These are phyloP conservation scores for Artemia franciscana DNA, from an alignment of 1,140 invertebrate species.

Conservation along the genomic window DNA sequence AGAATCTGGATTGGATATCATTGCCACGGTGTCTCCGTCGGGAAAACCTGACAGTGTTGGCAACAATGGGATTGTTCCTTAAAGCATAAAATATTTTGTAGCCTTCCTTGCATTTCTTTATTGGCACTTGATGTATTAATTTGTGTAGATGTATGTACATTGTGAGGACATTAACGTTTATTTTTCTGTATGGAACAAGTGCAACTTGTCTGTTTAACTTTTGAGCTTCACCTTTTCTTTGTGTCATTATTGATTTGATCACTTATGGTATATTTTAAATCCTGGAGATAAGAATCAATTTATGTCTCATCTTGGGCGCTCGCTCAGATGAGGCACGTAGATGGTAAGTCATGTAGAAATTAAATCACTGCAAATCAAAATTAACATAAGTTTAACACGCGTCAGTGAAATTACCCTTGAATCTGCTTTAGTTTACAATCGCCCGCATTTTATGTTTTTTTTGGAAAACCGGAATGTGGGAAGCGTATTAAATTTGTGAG, in stretches of 20 bases:
- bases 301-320: neutral
- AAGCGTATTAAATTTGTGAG: too few relatives aligned
- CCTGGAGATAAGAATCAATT: neutral
- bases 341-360: too few relatives aligned
- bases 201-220: neutral
- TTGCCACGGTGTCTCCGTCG: neutral
- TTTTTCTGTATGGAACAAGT: neutral
- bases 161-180: neutral
- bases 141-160: neutral
- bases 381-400: too few relatives aligned
- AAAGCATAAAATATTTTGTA: neutral
- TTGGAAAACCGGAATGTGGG: too few relatives aligned
- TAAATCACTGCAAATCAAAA: too few relatives aligned
- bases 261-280: neutral
- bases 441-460: too few relatives aligned
- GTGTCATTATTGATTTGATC: neutral
- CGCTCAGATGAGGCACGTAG: too few relatives aligned
- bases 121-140: neutral
- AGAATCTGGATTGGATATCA: neutral
- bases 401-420: too few relatives aligned
- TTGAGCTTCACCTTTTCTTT: neutral
- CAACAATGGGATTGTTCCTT: neutral
- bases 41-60: neutral
- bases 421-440: too few relatives aligned
- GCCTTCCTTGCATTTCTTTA: neutral